phyloP scores from a whole-genome alignment of 2,888 invertebrate genomes.

The Trichogramma dendrolimi region DNA sequence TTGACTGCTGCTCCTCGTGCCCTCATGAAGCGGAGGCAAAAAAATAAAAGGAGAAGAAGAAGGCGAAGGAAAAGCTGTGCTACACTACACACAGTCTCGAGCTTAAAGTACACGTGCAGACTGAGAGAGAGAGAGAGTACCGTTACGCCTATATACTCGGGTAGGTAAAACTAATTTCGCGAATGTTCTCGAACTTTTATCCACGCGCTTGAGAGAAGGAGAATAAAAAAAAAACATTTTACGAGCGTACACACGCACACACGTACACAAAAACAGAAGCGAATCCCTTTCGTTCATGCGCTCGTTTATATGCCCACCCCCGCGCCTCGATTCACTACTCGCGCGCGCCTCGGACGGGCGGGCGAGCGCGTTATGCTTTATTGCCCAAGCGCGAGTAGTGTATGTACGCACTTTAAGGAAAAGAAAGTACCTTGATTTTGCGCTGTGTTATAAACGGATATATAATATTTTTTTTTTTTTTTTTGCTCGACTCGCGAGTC shows the following conservation, averaged over 20 bases:
- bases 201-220: background rate
- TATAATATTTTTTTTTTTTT: too few relatives aligned
- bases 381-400: background rate
- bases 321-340: background rate
- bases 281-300: background rate
- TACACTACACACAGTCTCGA: too few relatives aligned
- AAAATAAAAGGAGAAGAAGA: background rate
- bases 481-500: too few relatives aligned
- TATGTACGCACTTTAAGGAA: background rate
- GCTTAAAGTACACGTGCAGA: too few relatives aligned
- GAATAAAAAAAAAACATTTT: conserved; percentile 16
- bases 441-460: too few relatives aligned
- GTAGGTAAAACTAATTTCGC: conserved; percentile 16
- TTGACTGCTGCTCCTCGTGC: too few relatives aligned
- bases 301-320: background rate
- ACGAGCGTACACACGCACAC: conserved; percentile 3
- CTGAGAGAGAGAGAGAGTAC: too few relatives aligned
- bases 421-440: too few relatives aligned
- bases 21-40: background rate
- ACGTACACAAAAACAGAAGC: background rate
- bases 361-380: conserved; percentile 2
- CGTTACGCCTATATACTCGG: too few relatives aligned
- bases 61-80: background rate
- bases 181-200: conserved; percentile 18
- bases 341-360: background rate